These are phyloP conservation scores for Protonemura montana DNA, from an alignment of 2,888 invertebrate genomes.

Conservation along the genomic window DNA sequence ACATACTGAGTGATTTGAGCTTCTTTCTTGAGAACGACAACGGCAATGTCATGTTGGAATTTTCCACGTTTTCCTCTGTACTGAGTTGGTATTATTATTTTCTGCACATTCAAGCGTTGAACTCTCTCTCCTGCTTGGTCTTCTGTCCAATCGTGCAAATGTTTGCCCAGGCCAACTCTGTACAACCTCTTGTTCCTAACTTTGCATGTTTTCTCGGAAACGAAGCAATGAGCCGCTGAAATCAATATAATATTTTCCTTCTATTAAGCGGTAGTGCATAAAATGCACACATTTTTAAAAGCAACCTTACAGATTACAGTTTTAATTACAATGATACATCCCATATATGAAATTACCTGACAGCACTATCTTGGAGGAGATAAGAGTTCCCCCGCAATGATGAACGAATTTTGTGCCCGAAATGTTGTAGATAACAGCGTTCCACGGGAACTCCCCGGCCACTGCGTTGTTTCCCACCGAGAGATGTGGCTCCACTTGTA, in stretches of 20 bases:
- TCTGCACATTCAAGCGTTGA: neutral
- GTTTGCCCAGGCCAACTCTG: neutral
- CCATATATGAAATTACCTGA: too few relatives aligned
- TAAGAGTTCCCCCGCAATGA: conserved; percentile 71
- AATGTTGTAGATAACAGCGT: conserved; percentile 69
- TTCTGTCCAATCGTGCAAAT: neutral
- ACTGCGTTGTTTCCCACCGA: conserved; percentile 66
- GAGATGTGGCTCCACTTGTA: conserved; percentile 61
- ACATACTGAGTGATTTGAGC: neutral
- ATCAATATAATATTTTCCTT: neutral
- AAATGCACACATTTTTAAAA: too few relatives aligned
- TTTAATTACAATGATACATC: too few relatives aligned
- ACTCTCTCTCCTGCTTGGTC: neutral
- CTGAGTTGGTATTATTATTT: neutral
- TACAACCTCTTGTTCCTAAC: neutral
- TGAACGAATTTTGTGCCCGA: conserved; percentile 61
- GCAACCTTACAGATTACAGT: too few relatives aligned
- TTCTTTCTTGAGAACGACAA: neutral
- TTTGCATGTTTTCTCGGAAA: neutral
- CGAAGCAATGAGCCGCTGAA: neutral
- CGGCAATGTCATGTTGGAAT: neutral
- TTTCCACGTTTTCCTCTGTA: neutral
- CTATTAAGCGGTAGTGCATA: too few relatives aligned
- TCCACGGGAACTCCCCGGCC: conserved; percentile 75
- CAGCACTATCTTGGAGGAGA: conserved; percentile 64